These are phyloP conservation scores for Notodonta ziczac DNA, from an alignment of 2,888 invertebrate genomes.

Conservation along the genomic window DNA sequence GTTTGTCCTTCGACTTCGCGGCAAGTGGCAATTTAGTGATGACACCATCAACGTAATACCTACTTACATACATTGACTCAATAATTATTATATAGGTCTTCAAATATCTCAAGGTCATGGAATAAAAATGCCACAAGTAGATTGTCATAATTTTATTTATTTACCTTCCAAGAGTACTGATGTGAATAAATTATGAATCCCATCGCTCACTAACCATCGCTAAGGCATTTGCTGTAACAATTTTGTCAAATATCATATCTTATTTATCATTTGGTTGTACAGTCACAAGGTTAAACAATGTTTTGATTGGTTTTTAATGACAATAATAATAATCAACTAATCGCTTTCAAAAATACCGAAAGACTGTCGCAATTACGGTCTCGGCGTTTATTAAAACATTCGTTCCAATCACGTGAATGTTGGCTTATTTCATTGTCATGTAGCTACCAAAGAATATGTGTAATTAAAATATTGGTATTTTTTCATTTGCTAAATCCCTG, in stretches of 20 bases:
- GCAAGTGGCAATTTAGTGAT: too few relatives aligned
- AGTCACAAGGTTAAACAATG: neutral
- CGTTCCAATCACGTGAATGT: too few relatives aligned
- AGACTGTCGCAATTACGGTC: conserved; percentile 15
- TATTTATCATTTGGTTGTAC: conserved; percentile 31
- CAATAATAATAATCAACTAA: conserved; percentile 1
- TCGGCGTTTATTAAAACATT: too few relatives aligned
- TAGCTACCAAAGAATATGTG: too few relatives aligned
- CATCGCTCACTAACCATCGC: conserved; percentile 63
- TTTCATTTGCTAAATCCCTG: conserved; percentile 13
- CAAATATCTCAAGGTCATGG: neutral
- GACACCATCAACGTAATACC: too few relatives aligned
- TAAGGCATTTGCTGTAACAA: conserved; percentile 53
- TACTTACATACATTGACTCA: too few relatives aligned
- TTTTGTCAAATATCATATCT: conserved; percentile 28
- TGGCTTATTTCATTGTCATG: too few relatives aligned
- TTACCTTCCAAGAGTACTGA: conserved; percentile 46
- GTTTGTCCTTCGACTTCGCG: too few relatives aligned
- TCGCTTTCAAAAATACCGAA: neutral
- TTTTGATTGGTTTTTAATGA: conserved; percentile 1
- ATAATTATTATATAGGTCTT: too few relatives aligned
- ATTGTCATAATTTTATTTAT: conserved; percentile 61
- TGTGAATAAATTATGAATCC: conserved; percentile 51
- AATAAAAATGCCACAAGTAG: conserved; percentile 41
- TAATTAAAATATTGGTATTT: too few relatives aligned